Evolutionary conservation across 1,140 invertebrate species (phyloP), one percentile per base, ranked within the genome.

Genomic region (Drusus annulatus): DNA sequence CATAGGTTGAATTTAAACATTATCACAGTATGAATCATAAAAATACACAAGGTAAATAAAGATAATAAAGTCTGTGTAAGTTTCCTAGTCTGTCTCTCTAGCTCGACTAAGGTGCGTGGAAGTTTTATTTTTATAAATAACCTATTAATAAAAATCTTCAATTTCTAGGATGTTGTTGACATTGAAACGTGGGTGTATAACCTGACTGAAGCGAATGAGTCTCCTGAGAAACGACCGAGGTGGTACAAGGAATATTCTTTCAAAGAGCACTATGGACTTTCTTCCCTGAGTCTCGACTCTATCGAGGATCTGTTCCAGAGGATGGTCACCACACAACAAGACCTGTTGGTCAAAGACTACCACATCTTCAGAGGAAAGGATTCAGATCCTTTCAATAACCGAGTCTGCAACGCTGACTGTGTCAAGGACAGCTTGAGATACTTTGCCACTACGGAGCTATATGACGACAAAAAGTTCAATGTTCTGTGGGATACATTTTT

Each of bases 131-230:
- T n/a, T 36, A 36, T 36, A 36, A 36, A 36, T 36, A 36, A 36
- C 0, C 31, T 36, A 36, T 36, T 7, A 36, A 28, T 28, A 28
- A 28, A 3, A 28, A 3, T 3, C 6, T 13, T 45, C 31, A 45
- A 45, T 77, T 88, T 89, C n/a, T 85, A 94, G 94, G 88, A 89
- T 83, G 91, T 96, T 0, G 81, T 92, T 31, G 93, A 96, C 85
- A 92, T 92, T 58, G 89, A 93, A 5, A 95, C 93, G 16, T 97
- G 93, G 88, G 93, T 93, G 2, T 93, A 95, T 84, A 95, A 97
- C 86, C 84, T 97, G 1, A 95, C 94, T 0, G 88, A 92, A 86
- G 95, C 96, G 0, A 97, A 97, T 86, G 78, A 90, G n/a, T 86
- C 86, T 0, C 89, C 91, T 0, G 82, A 88, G 8, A 73, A 87